Conservation (phyloP, 2,113 vertebrate genomes). For the Chaenocephalus aceratus region DNA sequence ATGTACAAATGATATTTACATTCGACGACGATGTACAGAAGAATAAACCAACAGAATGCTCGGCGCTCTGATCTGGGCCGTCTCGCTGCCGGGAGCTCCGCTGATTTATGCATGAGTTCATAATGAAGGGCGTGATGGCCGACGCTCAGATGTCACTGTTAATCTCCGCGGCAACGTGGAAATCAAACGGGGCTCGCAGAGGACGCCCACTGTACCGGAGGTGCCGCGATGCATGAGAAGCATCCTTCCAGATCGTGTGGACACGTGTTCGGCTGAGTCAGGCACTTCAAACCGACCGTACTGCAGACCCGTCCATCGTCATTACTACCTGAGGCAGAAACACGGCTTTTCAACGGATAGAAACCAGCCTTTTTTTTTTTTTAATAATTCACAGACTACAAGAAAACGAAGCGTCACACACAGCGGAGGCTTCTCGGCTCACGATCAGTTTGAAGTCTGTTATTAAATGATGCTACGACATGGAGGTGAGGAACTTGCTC, state of each 20-base stretch:
- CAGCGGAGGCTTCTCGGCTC: conserved; percentile 22
- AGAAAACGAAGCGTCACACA: conserved; percentile 28
- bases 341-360: conserved; percentile 73
- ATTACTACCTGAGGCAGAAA: conserved; percentile 65
- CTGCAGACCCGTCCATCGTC: conserved; percentile 48
- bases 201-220: conserved; percentile 18
- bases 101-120: conserved; percentile 1
- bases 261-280: conserved; percentile 54
- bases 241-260: neutral
- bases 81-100: neutral
- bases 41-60: neutral
- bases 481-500: conserved; percentile 93
- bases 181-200: conserved; percentile 13
- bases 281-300: conserved; percentile 78
- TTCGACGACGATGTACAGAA: conserved; percentile 70
- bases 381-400: conserved; percentile 63
- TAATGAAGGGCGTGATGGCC: conserved; percentile 25
- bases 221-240: neutral
- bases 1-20: conserved; percentile 99
- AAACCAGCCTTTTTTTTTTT: conserved; percentile 52
- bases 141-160: conserved; percentile 36
- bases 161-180: conserved; percentile 33
- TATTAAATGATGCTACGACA: conserved; percentile 54
- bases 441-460: neutral
- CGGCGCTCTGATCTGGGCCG: neutral